Conservation (phyloP, 2,797 vertebrate species). For the Amazonetta brasiliensis region DNA sequence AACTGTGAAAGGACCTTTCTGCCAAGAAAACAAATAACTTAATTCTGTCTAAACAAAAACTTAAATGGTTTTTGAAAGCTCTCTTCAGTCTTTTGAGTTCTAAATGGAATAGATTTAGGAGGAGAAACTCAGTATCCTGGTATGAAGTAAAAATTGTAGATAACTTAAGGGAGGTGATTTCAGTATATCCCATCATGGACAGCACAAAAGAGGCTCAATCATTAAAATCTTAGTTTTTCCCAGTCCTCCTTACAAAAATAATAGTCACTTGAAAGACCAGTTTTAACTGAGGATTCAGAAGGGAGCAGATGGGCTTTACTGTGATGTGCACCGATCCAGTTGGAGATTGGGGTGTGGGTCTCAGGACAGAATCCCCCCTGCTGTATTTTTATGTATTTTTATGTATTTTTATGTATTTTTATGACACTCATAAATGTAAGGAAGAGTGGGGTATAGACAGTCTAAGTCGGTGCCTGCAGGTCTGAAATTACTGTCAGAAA, state of each 20-base stretch:
- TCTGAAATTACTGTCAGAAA: neutral
- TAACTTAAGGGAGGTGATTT: neutral
- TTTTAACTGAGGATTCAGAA: neutral
- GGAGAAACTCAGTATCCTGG: neutral
- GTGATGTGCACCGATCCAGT: neutral
- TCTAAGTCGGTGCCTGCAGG: neutral
- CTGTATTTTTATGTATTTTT: neutral
- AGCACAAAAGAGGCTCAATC: neutral
- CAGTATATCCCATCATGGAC: neutral
- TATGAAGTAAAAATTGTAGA: neutral
- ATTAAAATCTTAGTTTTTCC: neutral
- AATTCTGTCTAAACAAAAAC: neutral
- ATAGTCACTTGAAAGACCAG: neutral
- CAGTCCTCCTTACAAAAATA: neutral
- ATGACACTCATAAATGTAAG: accelerated
- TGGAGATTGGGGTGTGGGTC: neutral
- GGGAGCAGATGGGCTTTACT: neutral
- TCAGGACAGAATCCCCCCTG: neutral
- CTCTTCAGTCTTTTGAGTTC: neutral
- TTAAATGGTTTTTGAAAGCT: neutral
- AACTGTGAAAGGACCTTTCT: neutral
- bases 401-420: too few species aligned
- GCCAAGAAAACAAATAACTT: neutral
- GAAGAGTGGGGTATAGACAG: neutral
- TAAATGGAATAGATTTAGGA: neutral